Conservation (phyloP, 1,140 invertebrate genomes). For the Berghia stephanieae region DNA sequence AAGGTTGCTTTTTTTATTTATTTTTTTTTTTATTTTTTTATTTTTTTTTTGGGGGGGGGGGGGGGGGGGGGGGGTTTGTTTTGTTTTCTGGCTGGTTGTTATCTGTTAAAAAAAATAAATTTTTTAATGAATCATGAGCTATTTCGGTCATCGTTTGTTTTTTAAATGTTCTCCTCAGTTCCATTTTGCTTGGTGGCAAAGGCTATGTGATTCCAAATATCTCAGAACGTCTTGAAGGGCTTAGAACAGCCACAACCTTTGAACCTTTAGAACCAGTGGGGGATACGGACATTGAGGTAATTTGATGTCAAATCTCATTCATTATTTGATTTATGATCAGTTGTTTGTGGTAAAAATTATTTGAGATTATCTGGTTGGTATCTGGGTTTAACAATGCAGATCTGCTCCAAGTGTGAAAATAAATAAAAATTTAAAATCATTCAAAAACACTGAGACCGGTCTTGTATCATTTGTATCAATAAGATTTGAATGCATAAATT, state of each 20-base stretch:
- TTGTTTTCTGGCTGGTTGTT: too few relatives aligned
- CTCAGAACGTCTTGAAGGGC: constrained; percentile 86
- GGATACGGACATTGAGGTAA: constrained; percentile 80
- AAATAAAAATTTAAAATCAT: background rate
- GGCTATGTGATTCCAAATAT: constrained; percentile 93
- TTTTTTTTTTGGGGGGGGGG: too few relatives aligned
- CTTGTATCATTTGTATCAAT: too few relatives aligned
- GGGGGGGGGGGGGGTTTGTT: too few relatives aligned
- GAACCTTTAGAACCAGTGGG: constrained; percentile 88
- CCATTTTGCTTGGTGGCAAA: constrained; percentile 89
- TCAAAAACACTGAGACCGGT: background rate
- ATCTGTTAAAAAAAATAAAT: too few relatives aligned
- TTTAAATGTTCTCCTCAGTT: constrained; percentile 71
- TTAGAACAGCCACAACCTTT: constrained; percentile 82
- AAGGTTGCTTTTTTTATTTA: too few relatives aligned
- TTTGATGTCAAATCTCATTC: too few relatives aligned
- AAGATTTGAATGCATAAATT: too few relatives aligned
- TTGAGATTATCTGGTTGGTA: background rate
- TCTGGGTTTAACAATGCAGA: background rate
- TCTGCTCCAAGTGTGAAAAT: background rate
- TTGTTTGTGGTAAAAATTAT: background rate
- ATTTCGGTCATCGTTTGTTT: too few relatives aligned
- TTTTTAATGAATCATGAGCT: too few relatives aligned
- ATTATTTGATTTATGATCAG: too few relatives aligned
- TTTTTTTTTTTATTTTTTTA: too few relatives aligned